phyloP scores from a whole-genome alignment of 2,797 vertebrate species.

The Meriones psammophilus region DNA sequence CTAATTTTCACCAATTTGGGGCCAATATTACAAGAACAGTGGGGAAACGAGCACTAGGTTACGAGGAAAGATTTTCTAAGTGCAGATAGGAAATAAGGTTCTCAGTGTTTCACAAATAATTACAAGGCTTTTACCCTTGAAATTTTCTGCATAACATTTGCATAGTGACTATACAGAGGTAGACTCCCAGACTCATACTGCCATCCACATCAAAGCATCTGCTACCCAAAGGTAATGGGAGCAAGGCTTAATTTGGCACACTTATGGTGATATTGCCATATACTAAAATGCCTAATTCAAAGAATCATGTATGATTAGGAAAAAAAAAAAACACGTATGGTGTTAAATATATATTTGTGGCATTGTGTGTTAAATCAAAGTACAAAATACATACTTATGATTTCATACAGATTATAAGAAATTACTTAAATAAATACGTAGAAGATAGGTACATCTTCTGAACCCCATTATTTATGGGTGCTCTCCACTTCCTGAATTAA shows the following conservation, averaged over 20 bases:
- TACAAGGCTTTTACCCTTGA: not conserved
- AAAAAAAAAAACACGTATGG: not conserved
- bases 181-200: not conserved
- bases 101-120: slow-evolving; percentile 13
- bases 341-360: not conserved
- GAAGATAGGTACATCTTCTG: not conserved
- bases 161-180: not conserved
- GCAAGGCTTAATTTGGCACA: not conserved
- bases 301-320: not conserved
- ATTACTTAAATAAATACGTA: not conserved
- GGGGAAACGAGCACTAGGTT: not conserved
- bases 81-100: not conserved
- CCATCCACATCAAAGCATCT: not conserved
- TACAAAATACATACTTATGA: not conserved
- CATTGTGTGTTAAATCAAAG: slow-evolving; percentile 1
- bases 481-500: not conserved
- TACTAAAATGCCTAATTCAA: not conserved
- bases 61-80: not conserved
- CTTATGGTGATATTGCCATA: not conserved
- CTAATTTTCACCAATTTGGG: slow-evolving; percentile 6
- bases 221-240: not conserved
- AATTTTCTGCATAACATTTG: not conserved
- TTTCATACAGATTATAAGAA: not conserved
- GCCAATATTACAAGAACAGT: not conserved
- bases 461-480: not conserved